A percentile compares a stretch with the other conserved stretches of the same genome.
phyloP scores from a whole-genome alignment of 2,797 vertebrate species.

The Sebastes taczanowskii region DNA sequence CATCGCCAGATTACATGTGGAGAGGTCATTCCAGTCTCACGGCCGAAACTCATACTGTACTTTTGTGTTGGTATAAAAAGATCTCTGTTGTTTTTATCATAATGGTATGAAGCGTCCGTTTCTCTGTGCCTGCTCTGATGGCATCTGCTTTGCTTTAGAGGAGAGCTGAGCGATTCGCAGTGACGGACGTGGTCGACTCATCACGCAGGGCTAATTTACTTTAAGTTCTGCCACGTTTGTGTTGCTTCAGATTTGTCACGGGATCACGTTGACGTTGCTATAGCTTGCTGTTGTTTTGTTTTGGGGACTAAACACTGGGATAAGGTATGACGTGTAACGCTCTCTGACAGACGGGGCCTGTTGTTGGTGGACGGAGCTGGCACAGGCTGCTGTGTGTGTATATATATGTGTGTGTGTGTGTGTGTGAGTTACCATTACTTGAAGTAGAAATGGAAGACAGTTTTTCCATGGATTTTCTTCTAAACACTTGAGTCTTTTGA shows the following conservation, averaged over 20 bases:
- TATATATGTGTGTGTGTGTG: constrained; percentile 10
- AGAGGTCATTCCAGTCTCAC: constrained; percentile 44
- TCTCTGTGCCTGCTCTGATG: constrained; percentile 51
- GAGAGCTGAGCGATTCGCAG: constrained; percentile 60
- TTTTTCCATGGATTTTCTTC: constrained; percentile 45
- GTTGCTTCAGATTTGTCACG: constrained; percentile 69
- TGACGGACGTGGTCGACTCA: constrained; percentile 74
- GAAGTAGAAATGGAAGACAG: constrained; percentile 36
- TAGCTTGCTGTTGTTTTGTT: constrained; percentile 76
- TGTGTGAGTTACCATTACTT: constrained; percentile 39
- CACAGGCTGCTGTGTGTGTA: constrained; percentile 24
- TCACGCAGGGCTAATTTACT: constrained; percentile 77
- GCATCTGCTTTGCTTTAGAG: constrained; percentile 81
- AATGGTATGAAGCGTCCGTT: constrained; percentile 47
- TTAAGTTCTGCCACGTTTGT: constrained; percentile 62
- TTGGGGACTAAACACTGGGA: constrained; percentile 58
- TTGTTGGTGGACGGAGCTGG: constrained; percentile 69
- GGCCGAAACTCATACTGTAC: constrained; percentile 7
- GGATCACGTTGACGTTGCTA: constrained; percentile 70
- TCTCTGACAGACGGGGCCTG: constrained; percentile 68
- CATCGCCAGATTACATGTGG: constrained; percentile 15
- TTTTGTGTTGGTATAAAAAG: constrained; percentile 32
- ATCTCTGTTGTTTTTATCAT: constrained; percentile 58
- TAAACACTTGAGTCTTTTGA: constrained; percentile 41
- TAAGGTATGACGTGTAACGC: constrained; percentile 64